phyloP scores from a whole-genome alignment of 2,113 vertebrate genomes.

The Peromyscus maniculatus region DNA sequence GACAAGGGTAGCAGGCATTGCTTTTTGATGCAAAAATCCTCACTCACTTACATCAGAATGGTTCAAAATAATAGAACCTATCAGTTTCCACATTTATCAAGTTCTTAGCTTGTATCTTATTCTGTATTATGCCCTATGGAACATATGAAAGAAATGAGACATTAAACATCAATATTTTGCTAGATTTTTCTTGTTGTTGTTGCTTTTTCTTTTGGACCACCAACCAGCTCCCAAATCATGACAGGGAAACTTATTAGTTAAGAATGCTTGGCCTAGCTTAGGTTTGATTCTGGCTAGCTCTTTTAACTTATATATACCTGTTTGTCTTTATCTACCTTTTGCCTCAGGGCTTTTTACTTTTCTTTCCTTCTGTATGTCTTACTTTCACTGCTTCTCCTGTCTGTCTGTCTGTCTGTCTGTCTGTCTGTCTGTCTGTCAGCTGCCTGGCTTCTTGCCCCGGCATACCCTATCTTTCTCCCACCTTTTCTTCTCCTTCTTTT shows the following conservation, averaged over 20 bases:
- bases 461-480: background rate
- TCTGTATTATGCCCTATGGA: background rate
- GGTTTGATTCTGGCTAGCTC: background rate
- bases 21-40: background rate
- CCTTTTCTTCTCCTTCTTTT: too few relatives aligned
- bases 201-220: background rate
- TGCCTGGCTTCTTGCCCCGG: background rate
- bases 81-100: background rate
- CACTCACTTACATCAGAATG: background rate
- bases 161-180: background rate
- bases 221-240: background rate
- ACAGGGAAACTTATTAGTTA: background rate
- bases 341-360: background rate
- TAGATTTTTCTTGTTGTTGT: background rate
- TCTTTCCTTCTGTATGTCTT: background rate
- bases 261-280: background rate
- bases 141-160: background rate
- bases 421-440: background rate
- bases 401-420: background rate
- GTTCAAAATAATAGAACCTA: conserved; percentile 36
- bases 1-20: background rate
- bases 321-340: background rate
- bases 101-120: background rate
- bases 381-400: background rate
- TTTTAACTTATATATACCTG: background rate